phyloP scores from a whole-genome alignment of 2,113 vertebrate species.

The Pomatorhinus ruficollis region DNA sequence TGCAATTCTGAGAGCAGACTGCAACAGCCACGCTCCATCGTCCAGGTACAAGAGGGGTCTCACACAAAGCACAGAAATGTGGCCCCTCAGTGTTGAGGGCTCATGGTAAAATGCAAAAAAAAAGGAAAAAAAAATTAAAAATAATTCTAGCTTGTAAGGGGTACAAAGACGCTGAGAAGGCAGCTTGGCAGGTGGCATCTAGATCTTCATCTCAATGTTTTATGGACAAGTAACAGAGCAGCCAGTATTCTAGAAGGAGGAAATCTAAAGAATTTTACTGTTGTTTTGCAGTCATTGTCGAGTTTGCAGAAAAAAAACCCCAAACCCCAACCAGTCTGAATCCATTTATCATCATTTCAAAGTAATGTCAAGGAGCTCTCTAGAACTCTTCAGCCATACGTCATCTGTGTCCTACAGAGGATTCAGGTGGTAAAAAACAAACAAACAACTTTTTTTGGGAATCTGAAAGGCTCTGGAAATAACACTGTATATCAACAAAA shows the following conservation, averaged over 20 bases:
- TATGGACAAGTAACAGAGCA: background rate
- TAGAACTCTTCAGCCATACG: background rate
- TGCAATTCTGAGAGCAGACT: background rate
- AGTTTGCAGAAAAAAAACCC: background rate
- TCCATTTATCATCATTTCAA: background rate
- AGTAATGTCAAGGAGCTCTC: slow-evolving; percentile 4
- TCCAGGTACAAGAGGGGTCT: background rate
- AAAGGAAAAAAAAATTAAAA: too few species aligned
- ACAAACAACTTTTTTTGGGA: background rate
- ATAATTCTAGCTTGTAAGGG: background rate
- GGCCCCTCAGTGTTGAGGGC: accelerated
- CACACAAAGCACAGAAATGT: background rate
- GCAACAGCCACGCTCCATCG: background rate
- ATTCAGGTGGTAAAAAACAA: background rate
- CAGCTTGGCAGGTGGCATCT: background rate
- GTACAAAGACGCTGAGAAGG: background rate
- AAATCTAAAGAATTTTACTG: background rate
- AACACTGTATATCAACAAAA: background rate
- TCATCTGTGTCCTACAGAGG: background rate
- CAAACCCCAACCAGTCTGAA: background rate
- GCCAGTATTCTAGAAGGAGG: background rate
- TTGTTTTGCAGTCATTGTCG: background rate
- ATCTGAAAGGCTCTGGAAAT: background rate
- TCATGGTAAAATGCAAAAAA: background rate
- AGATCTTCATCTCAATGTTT: background rate